Percentiles rank a stretch among this genome's conserved stretches.
These are phyloP conservation scores for Drosophila mulleri DNA, from an alignment of 2,888 invertebrate species.

Conservation along the genomic window DNA sequence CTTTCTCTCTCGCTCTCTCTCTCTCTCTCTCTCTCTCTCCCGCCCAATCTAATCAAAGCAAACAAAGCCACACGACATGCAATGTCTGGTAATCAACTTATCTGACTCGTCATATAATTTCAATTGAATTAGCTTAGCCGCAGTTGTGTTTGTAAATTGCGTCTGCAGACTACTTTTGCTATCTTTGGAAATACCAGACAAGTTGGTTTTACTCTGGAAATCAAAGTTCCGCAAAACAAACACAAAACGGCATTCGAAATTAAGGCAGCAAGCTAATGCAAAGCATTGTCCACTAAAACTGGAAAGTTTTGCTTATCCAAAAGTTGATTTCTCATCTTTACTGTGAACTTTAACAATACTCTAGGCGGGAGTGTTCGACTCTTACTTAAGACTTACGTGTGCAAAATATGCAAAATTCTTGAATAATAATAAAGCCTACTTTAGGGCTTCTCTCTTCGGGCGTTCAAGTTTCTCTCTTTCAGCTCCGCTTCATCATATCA, in stretches of 20 bases:
- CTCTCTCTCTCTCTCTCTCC: too few relatives aligned
- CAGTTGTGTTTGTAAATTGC: background rate
- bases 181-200: background rate
- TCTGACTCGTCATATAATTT: background rate
- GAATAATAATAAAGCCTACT: background rate
- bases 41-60: background rate
- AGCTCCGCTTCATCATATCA: too few relatives aligned
- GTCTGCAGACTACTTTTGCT: background rate
- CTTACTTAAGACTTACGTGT: too few relatives aligned
- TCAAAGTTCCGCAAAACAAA: background rate
- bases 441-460: background rate
- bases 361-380: background rate
- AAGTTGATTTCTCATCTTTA: background rate
- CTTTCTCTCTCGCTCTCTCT: background rate
- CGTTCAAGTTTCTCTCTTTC: background rate
- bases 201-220: background rate
- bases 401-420: too few relatives aligned
- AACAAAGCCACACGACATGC: background rate
- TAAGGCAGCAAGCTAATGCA: background rate
- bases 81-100: conserved; percentile 1
- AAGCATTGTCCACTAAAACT: background rate
- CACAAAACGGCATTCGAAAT: background rate
- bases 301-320: background rate
- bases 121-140: background rate
- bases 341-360: background rate